Base-by-base conservation (phyloP, 2,888 invertebrate species). In the Empis stercorea region DNA sequence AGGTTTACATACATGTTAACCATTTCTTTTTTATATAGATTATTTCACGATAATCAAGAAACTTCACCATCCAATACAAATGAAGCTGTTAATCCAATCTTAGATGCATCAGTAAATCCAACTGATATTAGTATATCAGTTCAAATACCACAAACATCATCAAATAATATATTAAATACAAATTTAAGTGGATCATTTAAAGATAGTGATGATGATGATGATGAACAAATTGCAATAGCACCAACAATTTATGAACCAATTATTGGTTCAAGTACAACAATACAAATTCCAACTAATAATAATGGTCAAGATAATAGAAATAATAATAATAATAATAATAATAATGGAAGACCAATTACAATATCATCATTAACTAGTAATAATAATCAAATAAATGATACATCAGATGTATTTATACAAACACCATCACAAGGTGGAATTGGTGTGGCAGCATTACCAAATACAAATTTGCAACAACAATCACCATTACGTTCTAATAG, bases 161-260 rank as follows among this genome's bases (percentile, higher is more conserved):
- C 69, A 43, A 70, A 70, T 56, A 70, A 70, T 57, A 63, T 70
- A 52, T 57, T 70, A 43, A 70, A 70, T 60, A 61, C 66, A 58
- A 66, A 69, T 62, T 63, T 68, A 58, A 64, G 68, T 56, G 69
- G 68, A 48, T 68, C 68, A 39, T 67, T 70, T 49, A 64, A 63
- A 52, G 65, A 63, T 48, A 64, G 60, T 48, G 61, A 60, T 48
- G 60, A 61, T 45, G 55, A 60, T 16, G 54, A 55, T 37, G 44
- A 47, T 37, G 50, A 56, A 44, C 45, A 48, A 30, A 52, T 53
- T 32, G 44, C 52, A 42, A 17, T 41, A n/a, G 52, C 59, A 51
- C 63, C 62, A 41, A 41, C 52, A 6, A 66, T 67, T 49, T 67
- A 68, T 49, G 66, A 68, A 58, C 65, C 67, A 10, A 59, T 62